Conservation (phyloP, 2,113 vertebrate genomes). For the Callithrix jacchus region DNA sequence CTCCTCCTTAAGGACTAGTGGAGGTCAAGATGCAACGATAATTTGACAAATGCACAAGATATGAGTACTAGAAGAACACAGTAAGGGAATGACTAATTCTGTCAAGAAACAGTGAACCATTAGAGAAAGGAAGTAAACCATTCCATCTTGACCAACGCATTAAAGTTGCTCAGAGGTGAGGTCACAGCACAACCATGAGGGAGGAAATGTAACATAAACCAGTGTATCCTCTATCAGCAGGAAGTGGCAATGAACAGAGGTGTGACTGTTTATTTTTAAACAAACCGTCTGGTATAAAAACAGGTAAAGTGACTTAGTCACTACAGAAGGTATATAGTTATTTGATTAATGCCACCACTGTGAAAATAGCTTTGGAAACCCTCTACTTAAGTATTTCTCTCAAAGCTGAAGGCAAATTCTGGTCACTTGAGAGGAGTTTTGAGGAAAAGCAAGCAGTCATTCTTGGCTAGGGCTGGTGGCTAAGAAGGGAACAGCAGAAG, state of each 20-base stretch:
- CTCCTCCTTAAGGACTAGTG: not conserved
- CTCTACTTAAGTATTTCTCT: not conserved
- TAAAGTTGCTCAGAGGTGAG: conserved; percentile 20
- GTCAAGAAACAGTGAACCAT: not conserved
- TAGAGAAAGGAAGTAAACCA: conserved; percentile 29
- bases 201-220: conserved; percentile 41
- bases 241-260: not conserved
- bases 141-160: not conserved
- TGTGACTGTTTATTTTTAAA: conserved; percentile 38
- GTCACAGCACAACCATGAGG: not conserved
- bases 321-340: not conserved
- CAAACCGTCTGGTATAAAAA: not conserved
- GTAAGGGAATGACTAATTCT: not conserved
- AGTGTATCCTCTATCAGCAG: not conserved
- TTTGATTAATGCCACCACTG: not conserved
- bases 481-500: not conserved
- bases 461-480: not conserved
- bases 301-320: not conserved
- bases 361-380: conserved; percentile 19
- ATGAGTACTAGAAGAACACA: not conserved
- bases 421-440: not conserved
- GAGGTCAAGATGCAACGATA: not conserved
- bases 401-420: not conserved
- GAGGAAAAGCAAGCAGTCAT: not conserved
- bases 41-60: not conserved